Conservation (phyloP, 37 sponge, comb jelly and placozoan genomes). For the Beroe ovata region DNA sequence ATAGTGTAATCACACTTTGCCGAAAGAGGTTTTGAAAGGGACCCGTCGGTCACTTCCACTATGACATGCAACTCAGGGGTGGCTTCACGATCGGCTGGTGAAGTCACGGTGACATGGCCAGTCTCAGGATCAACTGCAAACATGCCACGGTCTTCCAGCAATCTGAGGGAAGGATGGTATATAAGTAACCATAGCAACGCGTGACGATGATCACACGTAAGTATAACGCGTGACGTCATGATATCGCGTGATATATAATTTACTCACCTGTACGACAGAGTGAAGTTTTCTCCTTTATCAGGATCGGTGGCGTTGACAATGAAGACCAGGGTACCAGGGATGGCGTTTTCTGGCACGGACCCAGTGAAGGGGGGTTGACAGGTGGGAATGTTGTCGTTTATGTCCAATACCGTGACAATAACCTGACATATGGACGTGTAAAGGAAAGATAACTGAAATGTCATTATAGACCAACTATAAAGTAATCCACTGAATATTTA, state of each 20-base stretch:
- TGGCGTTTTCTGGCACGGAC: not conserved
- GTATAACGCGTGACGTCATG: no score
- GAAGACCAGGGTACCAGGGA: not conserved
- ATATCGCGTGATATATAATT: not conserved
- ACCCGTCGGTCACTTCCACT: constrained; percentile 17
- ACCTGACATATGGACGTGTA: no score
- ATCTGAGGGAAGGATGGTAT: no score
- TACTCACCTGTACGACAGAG: not conserved
- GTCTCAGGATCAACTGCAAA: not conserved
- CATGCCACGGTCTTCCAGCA: not conserved
- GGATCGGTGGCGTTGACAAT: constrained; percentile 22
- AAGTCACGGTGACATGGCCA: not conserved
- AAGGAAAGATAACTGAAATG: no score
- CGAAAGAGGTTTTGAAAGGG: not conserved
- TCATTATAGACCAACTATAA: no score
- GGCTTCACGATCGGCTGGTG: not conserved
- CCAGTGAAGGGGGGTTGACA: constrained; percentile 3
- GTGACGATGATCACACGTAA: no score
- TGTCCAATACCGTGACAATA: not conserved
- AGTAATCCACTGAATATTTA: no score
- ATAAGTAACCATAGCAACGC: no score
- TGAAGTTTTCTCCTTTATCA: not conserved
- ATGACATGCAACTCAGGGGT: not conserved
- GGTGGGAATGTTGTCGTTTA: constrained; percentile 37
- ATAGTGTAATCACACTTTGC: not conserved